Conservation (phyloP, 1,140 invertebrate species). For the Drosophila sulfurigaster region DNA sequence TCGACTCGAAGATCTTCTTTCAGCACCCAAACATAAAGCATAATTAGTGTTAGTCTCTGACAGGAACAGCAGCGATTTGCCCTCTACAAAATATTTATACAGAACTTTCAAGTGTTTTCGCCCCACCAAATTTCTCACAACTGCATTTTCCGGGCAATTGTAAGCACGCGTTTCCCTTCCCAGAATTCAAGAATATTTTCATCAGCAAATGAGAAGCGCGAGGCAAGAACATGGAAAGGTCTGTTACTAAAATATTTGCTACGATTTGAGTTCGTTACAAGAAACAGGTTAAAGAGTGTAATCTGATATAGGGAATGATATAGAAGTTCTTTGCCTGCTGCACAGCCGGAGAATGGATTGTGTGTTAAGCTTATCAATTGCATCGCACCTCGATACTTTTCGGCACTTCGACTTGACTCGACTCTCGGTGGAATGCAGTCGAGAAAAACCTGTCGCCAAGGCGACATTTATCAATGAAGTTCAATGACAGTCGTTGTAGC, state of each 20-base stretch:
- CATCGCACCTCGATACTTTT: constrained; percentile 65
- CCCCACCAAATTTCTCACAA: constrained; percentile 15
- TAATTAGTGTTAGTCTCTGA: constrained; percentile 59
- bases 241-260: constrained; percentile 70
- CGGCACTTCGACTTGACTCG: constrained; percentile 5
- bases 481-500: constrained; percentile 74
- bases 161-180: constrained; percentile 66
- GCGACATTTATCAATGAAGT: constrained; percentile 77
- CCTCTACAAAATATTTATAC: constrained; percentile 63
- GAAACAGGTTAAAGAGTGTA: constrained; percentile 64
- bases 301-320: constrained; percentile 40
- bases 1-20: constrained; percentile 38
- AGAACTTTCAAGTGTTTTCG: constrained; percentile 61
- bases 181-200: constrained; percentile 57
- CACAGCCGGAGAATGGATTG: constrained; percentile 12
- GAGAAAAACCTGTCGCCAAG: constrained; percentile 30
- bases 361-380: constrained; percentile 73
- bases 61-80: constrained; percentile 34
- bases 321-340: constrained; percentile 5
- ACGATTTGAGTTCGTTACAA: constrained; percentile 48
- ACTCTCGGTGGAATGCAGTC: constrained; percentile 20
- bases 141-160: constrained; percentile 51
- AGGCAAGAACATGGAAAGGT: constrained; percentile 51
- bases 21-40: constrained; percentile 63
- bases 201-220: constrained; percentile 31